Conservation (phyloP, 2,888 invertebrate species). For the Epinotia nisella region DNA sequence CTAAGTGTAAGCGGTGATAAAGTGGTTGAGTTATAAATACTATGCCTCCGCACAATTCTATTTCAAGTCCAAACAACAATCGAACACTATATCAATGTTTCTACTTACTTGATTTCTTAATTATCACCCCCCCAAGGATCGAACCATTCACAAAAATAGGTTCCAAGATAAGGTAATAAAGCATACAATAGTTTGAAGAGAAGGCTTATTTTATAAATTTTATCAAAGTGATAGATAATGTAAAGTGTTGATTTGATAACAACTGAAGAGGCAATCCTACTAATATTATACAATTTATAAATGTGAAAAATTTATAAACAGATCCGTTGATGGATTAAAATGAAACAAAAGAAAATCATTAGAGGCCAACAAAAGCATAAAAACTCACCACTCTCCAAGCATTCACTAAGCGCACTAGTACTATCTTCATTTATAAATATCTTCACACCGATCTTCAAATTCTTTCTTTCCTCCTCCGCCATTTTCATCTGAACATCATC, state of each 20-base stretch:
- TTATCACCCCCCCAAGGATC: not conserved
- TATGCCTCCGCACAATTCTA: too few relatives aligned
- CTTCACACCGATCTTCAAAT: conserved; percentile 94
- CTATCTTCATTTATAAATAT: conserved; percentile 91
- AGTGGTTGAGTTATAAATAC: too few relatives aligned
- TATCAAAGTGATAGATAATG: not conserved
- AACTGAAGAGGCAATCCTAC: conserved; percentile 73
- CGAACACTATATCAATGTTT: too few relatives aligned
- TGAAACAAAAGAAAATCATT: too few relatives aligned
- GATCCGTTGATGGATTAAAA: too few relatives aligned
- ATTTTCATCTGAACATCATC: conserved; percentile 87
- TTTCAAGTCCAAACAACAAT: too few relatives aligned
- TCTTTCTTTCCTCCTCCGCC: conserved; percentile 88
- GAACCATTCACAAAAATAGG: not conserved
- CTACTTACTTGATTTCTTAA: not conserved
- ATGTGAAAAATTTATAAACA: too few relatives aligned
- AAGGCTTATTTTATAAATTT: not conserved
- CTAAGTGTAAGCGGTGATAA: too few relatives aligned
- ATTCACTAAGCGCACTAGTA: conserved; percentile 87
- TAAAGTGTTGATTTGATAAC: too few relatives aligned
- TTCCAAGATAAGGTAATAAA: not conserved
- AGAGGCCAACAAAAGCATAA: too few relatives aligned
- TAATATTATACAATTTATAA: too few relatives aligned
- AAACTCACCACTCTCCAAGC: conserved; percentile 88
- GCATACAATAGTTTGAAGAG: not conserved